Percentiles rank a stretch among this genome's conserved stretches.
Conservation (phyloP, 1,140 invertebrate genomes). For the Cherax destructor region DNA sequence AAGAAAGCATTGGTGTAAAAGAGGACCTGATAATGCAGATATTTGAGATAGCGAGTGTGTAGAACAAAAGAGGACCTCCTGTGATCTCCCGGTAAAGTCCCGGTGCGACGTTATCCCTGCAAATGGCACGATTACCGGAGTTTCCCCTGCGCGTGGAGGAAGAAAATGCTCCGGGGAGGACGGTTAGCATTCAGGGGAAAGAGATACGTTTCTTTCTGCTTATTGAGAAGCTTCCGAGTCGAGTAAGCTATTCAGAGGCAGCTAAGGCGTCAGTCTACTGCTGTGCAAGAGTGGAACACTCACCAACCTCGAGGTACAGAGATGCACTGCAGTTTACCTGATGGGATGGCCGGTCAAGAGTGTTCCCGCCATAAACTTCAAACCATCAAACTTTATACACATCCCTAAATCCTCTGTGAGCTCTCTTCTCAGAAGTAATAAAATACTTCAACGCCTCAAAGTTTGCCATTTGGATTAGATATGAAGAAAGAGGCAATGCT, state of each 20-base stretch:
- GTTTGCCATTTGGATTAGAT: not conserved
- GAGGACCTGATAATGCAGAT: not conserved
- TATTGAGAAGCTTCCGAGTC: slow-evolving; percentile 10
- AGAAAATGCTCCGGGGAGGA: slow-evolving; percentile 7
- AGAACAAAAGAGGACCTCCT: slow-evolving; percentile 6
- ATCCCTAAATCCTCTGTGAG: not conserved
- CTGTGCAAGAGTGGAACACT: not conserved
- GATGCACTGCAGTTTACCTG: not conserved
- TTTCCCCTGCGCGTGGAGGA: slow-evolving; percentile 2
- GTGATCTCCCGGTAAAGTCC: not conserved
- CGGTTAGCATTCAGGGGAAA: slow-evolving; percentile 13
- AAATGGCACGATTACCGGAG: slow-evolving; percentile 14
- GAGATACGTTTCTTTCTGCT: slow-evolving; percentile 11
- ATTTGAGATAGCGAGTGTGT: slow-evolving; percentile 6
- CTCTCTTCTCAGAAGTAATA: not conserved
- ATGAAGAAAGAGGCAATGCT: not conserved
- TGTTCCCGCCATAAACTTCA: not conserved
- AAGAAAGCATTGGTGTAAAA: not conserved
- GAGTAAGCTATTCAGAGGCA: slow-evolving; percentile 11
- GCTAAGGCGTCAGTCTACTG: slow-evolving; percentile 5
- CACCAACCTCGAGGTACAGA: not conserved
- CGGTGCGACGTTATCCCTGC: slow-evolving; percentile 11
- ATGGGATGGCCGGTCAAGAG: not conserved
- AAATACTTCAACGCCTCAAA: not conserved
- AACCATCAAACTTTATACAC: not conserved